phyloP scores from a whole-genome alignment of 2,888 invertebrate genomes.

The Philonicus albiceps region DNA sequence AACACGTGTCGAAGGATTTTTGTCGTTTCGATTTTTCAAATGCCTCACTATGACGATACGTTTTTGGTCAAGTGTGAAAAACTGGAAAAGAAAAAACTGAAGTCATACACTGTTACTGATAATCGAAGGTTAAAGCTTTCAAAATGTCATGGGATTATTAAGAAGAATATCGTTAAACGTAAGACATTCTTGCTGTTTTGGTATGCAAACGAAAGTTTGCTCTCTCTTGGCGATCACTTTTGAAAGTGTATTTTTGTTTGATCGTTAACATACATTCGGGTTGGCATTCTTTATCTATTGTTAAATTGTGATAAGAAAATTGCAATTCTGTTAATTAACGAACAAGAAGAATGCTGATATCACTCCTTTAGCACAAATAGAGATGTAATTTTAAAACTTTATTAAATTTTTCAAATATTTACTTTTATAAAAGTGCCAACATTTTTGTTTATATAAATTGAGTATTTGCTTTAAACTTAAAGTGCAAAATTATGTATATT shows the following conservation, averaged over 20 bases:
- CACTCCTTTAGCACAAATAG: background rate
- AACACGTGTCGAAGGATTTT: background rate
- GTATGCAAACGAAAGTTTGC: background rate
- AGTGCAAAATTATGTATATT: background rate
- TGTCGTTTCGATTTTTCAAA: constrained; percentile 51
- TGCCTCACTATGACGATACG: constrained; percentile 62
- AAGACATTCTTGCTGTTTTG: background rate
- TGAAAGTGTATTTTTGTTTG: background rate
- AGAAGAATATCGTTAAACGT: background rate
- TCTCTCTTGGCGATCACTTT: background rate
- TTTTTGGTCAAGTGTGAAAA: constrained; percentile 59
- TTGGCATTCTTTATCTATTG: background rate
- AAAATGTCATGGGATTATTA: background rate
- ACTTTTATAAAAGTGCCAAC: no score
- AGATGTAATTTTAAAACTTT: background rate
- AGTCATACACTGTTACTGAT: constrained; percentile 20
- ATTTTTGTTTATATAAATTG: background rate
- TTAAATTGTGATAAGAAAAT: background rate
- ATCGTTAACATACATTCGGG: background rate
- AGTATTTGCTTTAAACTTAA: background rate
- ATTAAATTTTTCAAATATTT: background rate
- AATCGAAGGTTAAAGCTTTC: background rate
- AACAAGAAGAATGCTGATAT: background rate
- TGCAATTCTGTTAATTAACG: background rate
- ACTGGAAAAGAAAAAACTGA: constrained; percentile 52